Percentiles rank a stretch among this genome's conserved stretches.
Conservation (phyloP, 30 jellyfish, hydroid and myxozoan genomes). For the Aurelia sp. region DNA sequence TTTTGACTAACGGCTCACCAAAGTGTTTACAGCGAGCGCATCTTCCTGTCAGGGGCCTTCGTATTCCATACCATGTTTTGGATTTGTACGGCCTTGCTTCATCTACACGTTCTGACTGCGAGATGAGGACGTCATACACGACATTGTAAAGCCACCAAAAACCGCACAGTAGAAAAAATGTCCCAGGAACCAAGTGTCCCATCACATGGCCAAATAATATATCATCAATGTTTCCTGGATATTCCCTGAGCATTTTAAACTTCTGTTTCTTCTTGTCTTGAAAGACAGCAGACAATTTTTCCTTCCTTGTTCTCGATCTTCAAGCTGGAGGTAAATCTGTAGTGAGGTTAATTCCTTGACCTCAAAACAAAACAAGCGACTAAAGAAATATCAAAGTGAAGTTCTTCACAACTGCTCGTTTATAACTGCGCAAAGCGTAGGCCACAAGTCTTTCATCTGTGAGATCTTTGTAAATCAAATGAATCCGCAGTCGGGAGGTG, state of each 20-base stretch:
- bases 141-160: constrained; percentile 70
- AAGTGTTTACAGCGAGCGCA: constrained; percentile 8
- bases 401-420: no score
- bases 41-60: constrained; percentile 11
- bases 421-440: no score
- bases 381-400: no score
- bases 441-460: no score
- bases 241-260: constrained; percentile 14
- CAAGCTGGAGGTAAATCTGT: no score
- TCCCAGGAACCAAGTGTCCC: constrained; percentile 76
- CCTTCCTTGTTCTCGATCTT: no score
- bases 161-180: constrained; percentile 45
- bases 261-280: not conserved
- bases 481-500: no score
- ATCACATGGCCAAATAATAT: constrained; percentile 60
- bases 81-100: constrained; percentile 37
- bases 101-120: constrained; percentile 30
- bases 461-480: no score
- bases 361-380: no score
- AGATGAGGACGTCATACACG: constrained; percentile 6
- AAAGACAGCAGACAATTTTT: no score
- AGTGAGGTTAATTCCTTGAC: no score
- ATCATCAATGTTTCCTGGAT: constrained; percentile 44
- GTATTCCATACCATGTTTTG: constrained; percentile 48
- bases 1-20: constrained; percentile 47